Conservation (phyloP, 2,888 invertebrate species). For the Helobdella robusta region DNA sequence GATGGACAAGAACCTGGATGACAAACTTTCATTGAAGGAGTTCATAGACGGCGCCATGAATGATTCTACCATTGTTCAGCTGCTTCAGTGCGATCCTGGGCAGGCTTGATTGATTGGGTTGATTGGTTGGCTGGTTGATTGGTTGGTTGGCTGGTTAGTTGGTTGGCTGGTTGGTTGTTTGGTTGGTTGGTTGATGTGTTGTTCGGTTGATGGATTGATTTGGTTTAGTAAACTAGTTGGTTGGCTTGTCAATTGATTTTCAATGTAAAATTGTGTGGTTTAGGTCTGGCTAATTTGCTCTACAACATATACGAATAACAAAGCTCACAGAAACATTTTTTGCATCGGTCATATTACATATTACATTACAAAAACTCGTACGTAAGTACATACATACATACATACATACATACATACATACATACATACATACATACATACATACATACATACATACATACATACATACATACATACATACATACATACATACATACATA, state of each 20-base stretch:
- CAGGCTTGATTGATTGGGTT: constrained; percentile 19
- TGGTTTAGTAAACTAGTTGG: background rate
- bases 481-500: constrained; percentile 16
- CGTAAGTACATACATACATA: no score
- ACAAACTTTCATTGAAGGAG: constrained; percentile 87
- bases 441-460: constrained; percentile 13
- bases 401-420: background rate
- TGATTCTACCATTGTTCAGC: constrained; percentile 93
- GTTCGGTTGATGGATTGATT: background rate
- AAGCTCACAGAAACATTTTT: no score
- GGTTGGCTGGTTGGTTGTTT: no score
- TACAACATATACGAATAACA: no score
- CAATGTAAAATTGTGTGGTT: background rate
- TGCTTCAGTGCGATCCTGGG: constrained; percentile 86
- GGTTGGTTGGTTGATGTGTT: no score
- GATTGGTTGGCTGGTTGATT: no score
- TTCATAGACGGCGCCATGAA: constrained; percentile 97
- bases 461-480: constrained; percentile 12
- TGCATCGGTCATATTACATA: no score
- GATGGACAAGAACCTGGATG: constrained; percentile 97
- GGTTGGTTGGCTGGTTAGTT: no score
- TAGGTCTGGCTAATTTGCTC: background rate
- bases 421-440: constrained; percentile 6
- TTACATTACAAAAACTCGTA: no score
- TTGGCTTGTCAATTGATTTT: background rate